Evolutionary conservation across 2,797 vertebrate genomes (phyloP).

Genomic region (Mormyrus proboscirostris): DNA sequence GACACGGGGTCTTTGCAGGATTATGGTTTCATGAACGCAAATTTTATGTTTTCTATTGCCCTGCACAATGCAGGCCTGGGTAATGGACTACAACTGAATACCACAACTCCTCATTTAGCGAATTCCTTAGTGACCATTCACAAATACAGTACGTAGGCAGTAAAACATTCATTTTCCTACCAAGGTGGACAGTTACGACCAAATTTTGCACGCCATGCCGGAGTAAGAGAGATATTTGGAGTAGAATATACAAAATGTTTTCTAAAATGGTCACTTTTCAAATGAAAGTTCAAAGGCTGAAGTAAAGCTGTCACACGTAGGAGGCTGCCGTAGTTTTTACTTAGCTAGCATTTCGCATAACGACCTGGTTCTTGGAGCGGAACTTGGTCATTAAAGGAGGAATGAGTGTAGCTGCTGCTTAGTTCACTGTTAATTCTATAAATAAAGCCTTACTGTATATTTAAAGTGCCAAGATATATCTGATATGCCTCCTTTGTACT

Average conservation of each 20-base stretch:
- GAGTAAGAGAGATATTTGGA: not conserved
- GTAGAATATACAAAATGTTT: not conserved
- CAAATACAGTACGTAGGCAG: not conserved
- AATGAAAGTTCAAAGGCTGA: not conserved
- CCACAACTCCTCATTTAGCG: not conserved
- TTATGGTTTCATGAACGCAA: not conserved
- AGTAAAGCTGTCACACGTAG: not conserved
- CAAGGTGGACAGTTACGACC: not conserved
- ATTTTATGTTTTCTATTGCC: not conserved
- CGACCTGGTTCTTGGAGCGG: not conserved
- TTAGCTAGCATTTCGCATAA: not conserved
- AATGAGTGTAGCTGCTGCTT: not conserved
- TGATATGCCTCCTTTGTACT: not conserved
- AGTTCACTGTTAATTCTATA: not conserved
- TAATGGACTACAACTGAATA: not conserved
- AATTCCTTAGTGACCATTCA: not conserved
- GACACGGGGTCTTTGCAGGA: not conserved
- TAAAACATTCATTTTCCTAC: not conserved
- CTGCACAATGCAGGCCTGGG: not conserved
- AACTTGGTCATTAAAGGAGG: not conserved
- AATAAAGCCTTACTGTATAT: not conserved
- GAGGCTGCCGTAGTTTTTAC: not conserved
- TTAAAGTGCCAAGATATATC: not conserved
- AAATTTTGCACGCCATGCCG: not conserved
- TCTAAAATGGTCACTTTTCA: not conserved